Evolutionary conservation across 1,140 invertebrate species (phyloP), one percentile per base, ranked within the genome.

Genomic region (Diorhabda elongata): DNA sequence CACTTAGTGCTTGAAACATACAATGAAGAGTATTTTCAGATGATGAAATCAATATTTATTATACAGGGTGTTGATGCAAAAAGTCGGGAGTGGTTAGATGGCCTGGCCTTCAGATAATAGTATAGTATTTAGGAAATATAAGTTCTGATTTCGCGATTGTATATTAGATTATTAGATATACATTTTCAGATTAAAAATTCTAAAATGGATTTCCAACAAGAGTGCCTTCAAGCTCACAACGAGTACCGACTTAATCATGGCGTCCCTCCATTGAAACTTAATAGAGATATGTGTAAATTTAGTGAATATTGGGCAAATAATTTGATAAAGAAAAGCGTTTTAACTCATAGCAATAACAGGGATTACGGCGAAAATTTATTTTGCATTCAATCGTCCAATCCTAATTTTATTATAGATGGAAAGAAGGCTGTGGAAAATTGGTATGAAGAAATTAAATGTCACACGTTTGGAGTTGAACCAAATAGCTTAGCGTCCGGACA

Each of bases 351-450:
- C 47, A 75, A 79, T 66, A 81, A 85, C 68, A 81, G 77, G 74
- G 77, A 81, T 9, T 87, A 87, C 72, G 88, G 87, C 0, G 88
- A 89, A 76, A 90, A 89, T 80, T 71, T 81, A n/a, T 81, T 77
- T 69, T 76, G 73, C 63, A 73, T 78, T 63, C 64, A 73, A 41
- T 75, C 75, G 3, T 89, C 89, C 1, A 86, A 90, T 79, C 87
- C 88, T 3, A 89, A 88, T 67, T 87, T 88, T 4, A 78, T 69
- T 6, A 61, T 83, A 8, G 80, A 83, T 52, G 92, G 91, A 2
- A 83, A 84, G 43, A 87, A 90, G 70, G 87, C 90, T 0, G 91
- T 93, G 2, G 87, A 92, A 11, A 88, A 87, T 79, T 94, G 92
- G 92, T 91, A 91, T 74, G 85, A 84, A 52, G 89, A 90, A 80